Evolutionary conservation across 1,140 invertebrate genomes (phyloP).

Genomic region (Cyclina sinensis): DNA sequence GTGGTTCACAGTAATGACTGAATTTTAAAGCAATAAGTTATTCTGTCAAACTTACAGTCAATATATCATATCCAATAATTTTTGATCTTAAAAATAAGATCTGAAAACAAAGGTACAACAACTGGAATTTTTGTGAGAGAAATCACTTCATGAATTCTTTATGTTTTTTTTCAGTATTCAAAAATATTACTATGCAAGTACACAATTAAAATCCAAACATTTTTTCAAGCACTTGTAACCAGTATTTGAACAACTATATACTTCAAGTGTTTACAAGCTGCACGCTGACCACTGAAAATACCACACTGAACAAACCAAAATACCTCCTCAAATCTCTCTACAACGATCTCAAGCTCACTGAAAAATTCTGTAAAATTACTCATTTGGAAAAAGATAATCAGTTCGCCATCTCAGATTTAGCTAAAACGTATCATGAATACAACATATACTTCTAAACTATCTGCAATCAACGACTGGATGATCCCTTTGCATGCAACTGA

Average conservation of each 20-base stretch:
- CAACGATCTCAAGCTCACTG: neutral
- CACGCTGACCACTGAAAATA: neutral
- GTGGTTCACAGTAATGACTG: no score
- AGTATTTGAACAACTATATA: neutral
- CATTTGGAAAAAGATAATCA: conserved; percentile 34
- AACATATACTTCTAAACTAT: neutral
- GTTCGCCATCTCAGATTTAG: neutral
- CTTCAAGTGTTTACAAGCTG: neutral
- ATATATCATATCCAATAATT: no score
- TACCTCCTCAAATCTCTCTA: no score
- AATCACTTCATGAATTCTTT: no score
- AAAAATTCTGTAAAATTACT: conserved; percentile 38
- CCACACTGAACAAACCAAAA: neutral
- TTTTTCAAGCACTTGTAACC: neutral
- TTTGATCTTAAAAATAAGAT: no score
- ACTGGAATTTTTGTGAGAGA: no score
- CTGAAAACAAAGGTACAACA: no score
- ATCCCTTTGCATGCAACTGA: conserved; percentile 3
- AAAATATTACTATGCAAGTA: neutral
- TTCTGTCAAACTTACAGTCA: no score
- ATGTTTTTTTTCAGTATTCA: no score
- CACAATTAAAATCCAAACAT: neutral
- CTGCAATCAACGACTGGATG: neutral
- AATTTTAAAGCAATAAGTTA: no score
- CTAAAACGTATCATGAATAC: neutral